phyloP scores from a whole-genome alignment of 2,113 vertebrate genomes.

The Xenus cinereus region DNA sequence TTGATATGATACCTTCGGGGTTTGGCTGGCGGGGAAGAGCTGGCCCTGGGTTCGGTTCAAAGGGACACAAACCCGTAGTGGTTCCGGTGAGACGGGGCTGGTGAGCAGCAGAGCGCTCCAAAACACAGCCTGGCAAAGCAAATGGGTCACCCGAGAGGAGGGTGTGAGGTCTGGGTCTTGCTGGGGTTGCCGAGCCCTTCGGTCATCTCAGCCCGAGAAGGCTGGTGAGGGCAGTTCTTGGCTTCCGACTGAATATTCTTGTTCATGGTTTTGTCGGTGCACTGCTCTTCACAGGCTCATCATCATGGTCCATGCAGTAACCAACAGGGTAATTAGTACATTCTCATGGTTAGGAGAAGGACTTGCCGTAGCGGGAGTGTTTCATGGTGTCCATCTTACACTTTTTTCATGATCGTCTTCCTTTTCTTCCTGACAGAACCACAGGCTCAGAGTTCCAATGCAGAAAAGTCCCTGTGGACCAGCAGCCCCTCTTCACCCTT shows the following conservation, averaged over 20 bases:
- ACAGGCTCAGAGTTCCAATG: background rate
- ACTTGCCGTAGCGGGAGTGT: background rate
- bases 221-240: background rate
- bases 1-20: background rate
- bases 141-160: accelerated
- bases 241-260: background rate
- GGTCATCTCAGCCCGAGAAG: background rate
- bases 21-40: background rate
- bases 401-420: background rate
- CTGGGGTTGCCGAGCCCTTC: background rate
- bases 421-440: background rate
- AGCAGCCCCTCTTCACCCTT: background rate
- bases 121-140: background rate
- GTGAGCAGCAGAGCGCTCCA: accelerated
- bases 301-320: background rate
- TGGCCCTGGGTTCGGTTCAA: background rate
- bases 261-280: too few relatives aligned
- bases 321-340: background rate
- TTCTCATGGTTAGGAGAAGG: background rate
- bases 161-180: background rate
- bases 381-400: background rate
- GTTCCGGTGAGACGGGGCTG: background rate
- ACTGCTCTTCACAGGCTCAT: background rate
- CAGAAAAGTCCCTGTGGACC: background rate
- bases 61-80: background rate